These are phyloP conservation scores for Emmelina monodactyla DNA, from an alignment of 2,888 invertebrate species.

Conservation along the genomic window DNA sequence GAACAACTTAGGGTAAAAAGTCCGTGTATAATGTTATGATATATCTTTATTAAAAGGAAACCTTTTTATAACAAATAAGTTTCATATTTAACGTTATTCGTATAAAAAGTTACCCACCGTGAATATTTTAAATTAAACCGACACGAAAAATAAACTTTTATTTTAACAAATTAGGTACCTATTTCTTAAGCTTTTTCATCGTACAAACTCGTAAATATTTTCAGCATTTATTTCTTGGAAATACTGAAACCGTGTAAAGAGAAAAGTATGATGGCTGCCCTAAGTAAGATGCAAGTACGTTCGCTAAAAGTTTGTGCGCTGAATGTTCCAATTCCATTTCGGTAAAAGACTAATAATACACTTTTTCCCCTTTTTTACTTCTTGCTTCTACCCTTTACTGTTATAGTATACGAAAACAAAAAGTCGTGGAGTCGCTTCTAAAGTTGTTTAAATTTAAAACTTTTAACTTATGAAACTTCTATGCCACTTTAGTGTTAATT, in stretches of 20 bases:
- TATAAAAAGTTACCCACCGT: no score
- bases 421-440: conserved; percentile 28
- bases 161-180: no score
- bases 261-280: conserved; percentile 56
- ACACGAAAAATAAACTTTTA: no score
- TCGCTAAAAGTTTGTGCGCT: conserved; percentile 57
- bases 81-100: no score
- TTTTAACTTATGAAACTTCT: no score
- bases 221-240: conserved; percentile 1
- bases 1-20: no score
- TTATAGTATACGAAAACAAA: conserved; percentile 46
- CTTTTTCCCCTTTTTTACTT: conserved; percentile 64
- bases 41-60: background rate
- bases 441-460: background rate
- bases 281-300: conserved; percentile 56
- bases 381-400: conserved; percentile 65
- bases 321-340: conserved; percentile 67
- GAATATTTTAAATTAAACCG: no score
- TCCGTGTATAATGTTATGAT: no score
- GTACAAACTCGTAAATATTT: conserved; percentile 1
- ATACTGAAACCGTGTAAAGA: conserved; percentile 38
- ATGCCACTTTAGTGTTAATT: no score
- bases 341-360: conserved; percentile 66
- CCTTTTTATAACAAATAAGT: no score
- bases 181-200: no score